Base-by-base conservation (phyloP, 2,888 invertebrate species). In the Meliscaeva auricollis region DNA sequence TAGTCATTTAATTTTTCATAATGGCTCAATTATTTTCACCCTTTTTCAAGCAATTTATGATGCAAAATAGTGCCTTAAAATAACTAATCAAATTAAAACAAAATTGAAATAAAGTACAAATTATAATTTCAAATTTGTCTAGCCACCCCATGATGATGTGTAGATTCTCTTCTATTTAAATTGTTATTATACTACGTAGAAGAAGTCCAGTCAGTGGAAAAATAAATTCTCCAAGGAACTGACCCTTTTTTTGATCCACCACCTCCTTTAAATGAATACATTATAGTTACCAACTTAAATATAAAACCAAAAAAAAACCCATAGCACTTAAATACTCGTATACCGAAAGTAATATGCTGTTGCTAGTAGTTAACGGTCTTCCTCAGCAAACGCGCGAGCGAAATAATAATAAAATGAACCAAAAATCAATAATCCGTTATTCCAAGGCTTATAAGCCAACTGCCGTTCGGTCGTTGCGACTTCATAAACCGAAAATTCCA, bases 401-500 rank as follows among this genome's bases (percentile, higher is more conserved):
- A 64, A 52, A 32, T 3, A 17, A 52, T 30, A 48, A 66, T 50
- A 66, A 73, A 46, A 64, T 38, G 38, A 13, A 13, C 3, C 41
- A 41, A 78, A 84, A 84, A 84, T 84, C 84, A 75, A 84, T 79
- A 79, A 74, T 52, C 78, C 64, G 52, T 52, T 78, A 62, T 64
- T 78, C 69, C 73, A 44, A 38, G 70, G 58, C 66, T 41, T 62
- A 60, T 70, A 79, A 70, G 48, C 32, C 17, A 4, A 32, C 64
- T 78, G 70, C 79, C 74, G 38, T 13, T 9, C 11, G 38, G 38
- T 13, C 38, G 70, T 75, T 72, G 79, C 69, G 79, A 84, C 84
- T 84, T 75, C 79, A 84, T 84, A 84, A 84, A 79, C 74, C 79
- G 60, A 74, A 74, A 79, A 74, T 75, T 75, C 70, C 70, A 79